These are phyloP conservation scores for Palloptera scutellata DNA, from an alignment of 2,888 invertebrate species.

Conservation along the genomic window DNA sequence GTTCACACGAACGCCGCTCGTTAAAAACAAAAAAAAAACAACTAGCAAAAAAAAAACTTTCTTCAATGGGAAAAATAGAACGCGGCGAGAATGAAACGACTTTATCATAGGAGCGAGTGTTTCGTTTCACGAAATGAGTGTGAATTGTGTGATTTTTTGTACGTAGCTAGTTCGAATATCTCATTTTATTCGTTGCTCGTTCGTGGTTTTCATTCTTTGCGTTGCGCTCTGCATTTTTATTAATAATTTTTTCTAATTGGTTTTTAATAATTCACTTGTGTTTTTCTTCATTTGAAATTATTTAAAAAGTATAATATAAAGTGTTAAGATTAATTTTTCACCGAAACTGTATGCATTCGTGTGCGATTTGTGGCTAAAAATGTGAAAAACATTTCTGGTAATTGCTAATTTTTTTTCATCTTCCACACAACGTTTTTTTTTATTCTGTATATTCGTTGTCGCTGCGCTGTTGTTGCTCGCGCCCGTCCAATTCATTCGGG, in stretches of 20 bases:
- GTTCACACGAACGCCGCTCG: conserved; percentile 37
- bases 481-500: too few species aligned
- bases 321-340: conserved; percentile 34
- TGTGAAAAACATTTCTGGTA: conserved; percentile 52
- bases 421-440: conserved; percentile 41
- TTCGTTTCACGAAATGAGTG: neutral
- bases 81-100: conserved; percentile 20
- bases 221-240: conserved; percentile 54
- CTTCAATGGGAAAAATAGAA: conserved; percentile 40
- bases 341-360: conserved; percentile 38
- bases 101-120: conserved; percentile 8
- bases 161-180: conserved; percentile 25
- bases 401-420: conserved; percentile 58
- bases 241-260: conserved; percentile 56
- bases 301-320: conserved; percentile 41
- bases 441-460: too few species aligned
- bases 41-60: conserved; percentile 42
- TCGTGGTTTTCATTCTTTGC: conserved; percentile 40
- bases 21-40: conserved; percentile 29
- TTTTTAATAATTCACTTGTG: conserved; percentile 48
- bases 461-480: too few species aligned
- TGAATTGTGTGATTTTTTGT: neutral
- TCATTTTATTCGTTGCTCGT: conserved; percentile 38
- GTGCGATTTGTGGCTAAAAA: conserved; percentile 42
- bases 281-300: conserved; percentile 44